Conservation (phyloP, 2,888 invertebrate species). For the Amphipyra berbera region DNA sequence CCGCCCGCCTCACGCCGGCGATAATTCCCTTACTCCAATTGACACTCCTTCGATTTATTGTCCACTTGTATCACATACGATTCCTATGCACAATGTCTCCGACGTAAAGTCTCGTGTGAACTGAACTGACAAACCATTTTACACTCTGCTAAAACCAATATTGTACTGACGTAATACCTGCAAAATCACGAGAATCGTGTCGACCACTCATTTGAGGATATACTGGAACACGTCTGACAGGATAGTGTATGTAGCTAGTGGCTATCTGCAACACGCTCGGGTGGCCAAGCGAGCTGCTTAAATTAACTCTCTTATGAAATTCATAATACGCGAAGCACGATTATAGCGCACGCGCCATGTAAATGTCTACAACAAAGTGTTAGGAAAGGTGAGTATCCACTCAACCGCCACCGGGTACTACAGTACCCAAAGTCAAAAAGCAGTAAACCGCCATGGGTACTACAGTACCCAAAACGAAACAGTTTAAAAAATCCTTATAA, state of each 20-base stretch:
- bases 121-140: constrained; percentile 74
- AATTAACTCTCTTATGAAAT: constrained; percentile 75
- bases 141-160: constrained; percentile 71
- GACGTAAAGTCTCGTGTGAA: constrained; percentile 61
- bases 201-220: constrained; percentile 60
- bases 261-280: constrained; percentile 71
- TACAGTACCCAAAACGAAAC: too few relatives aligned
- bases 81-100: constrained; percentile 71
- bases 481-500: too few relatives aligned
- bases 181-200: constrained; percentile 70
- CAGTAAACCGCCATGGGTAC: too few relatives aligned
- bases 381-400: constrained; percentile 35
- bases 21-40: constrained; percentile 57
- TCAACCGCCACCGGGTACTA: too few relatives aligned
- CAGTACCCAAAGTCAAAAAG: too few relatives aligned
- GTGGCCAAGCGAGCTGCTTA: constrained; percentile 73
- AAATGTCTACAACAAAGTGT: constrained; percentile 22
- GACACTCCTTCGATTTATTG: constrained; percentile 55
- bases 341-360: constrained; percentile 41
- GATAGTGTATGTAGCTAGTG: constrained; percentile 59
- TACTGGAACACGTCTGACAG: constrained; percentile 66
- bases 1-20: constrained; percentile 75
- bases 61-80: constrained; percentile 65
- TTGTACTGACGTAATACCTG: constrained; percentile 74
- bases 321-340: constrained; percentile 72